phyloP scores from a whole-genome alignment of 2,797 vertebrate genomes.

The Saxicola maurus region DNA sequence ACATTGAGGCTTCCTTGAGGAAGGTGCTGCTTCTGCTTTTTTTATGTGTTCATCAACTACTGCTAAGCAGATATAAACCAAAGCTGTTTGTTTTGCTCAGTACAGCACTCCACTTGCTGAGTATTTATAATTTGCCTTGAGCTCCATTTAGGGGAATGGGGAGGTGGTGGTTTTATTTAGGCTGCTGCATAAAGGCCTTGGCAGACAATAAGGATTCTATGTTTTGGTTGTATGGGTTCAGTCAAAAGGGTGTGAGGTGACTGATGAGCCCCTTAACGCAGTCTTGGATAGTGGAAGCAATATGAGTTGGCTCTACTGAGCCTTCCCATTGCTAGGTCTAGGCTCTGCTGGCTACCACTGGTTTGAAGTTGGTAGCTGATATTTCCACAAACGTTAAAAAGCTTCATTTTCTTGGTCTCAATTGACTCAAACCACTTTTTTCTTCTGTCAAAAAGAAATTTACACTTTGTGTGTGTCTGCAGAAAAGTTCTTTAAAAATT shows the following conservation, averaged over 20 bases:
- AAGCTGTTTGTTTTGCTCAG: background rate
- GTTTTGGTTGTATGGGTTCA: background rate
- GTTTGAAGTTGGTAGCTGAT: background rate
- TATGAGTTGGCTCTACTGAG: background rate
- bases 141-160: background rate
- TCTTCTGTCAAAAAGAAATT: background rate
- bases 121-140: background rate
- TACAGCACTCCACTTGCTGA: background rate
- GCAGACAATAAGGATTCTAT: background rate
- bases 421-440: background rate
- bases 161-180: background rate
- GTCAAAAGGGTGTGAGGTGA: background rate
- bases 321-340: accelerated
- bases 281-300: background rate
- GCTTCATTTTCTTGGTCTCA: background rate
- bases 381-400: background rate
- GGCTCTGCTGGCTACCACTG: background rate
- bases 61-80: background rate
- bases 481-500: too few species aligned
- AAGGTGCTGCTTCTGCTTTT: background rate
- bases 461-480: too few species aligned
- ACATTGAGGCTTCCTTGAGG: background rate
- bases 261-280: background rate
- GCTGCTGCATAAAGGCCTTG: background rate
- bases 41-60: background rate